These are phyloP conservation scores for Parapsyche elsis DNA, from an alignment of 1,140 invertebrate species.

Conservation along the genomic window DNA sequence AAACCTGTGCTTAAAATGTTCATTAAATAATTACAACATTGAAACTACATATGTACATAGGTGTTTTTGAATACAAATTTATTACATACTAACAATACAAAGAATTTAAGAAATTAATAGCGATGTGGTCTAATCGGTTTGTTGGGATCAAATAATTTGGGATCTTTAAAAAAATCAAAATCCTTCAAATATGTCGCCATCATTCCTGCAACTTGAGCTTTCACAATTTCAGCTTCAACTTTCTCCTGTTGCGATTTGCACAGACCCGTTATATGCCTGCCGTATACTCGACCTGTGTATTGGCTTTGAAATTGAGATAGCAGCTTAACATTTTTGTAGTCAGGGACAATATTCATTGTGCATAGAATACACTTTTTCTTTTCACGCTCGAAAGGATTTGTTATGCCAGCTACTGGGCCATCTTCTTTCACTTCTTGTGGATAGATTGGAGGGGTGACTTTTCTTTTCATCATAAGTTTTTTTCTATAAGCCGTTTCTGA, in stretches of 20 bases:
- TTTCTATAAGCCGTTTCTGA: too few species aligned
- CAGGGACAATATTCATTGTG: conserved; percentile 80
- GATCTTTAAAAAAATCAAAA: conserved; percentile 81
- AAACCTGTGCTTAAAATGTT: too few species aligned
- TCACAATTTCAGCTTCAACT: conserved; percentile 77
- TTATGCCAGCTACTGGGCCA: conserved; percentile 67
- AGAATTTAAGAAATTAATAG: conserved; percentile 58
- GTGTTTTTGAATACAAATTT: too few species aligned
- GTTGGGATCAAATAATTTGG: conserved; percentile 87
- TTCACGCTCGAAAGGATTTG: conserved; percentile 87
- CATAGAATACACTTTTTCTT: conserved; percentile 87
- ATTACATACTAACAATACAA: not conserved
- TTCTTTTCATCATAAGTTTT: too few species aligned
- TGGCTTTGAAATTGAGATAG: conserved; percentile 96
- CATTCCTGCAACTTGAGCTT: conserved; percentile 78
- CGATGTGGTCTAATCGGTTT: conserved; percentile 82
- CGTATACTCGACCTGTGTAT: conserved; percentile 91
- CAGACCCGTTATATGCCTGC: conserved; percentile 89
- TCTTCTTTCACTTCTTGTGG: not conserved
- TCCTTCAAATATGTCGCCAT: conserved; percentile 85
- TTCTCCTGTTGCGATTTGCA: conserved; percentile 80
- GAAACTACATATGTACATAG: too few species aligned
- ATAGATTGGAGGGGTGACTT: not conserved
- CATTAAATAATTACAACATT: too few species aligned
- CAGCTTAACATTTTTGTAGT: conserved; percentile 93